Percentiles rank a stretch among this genome's conserved stretches.
Conservation (phyloP, 2,797 vertebrate species). For the Poecilia gillii region DNA sequence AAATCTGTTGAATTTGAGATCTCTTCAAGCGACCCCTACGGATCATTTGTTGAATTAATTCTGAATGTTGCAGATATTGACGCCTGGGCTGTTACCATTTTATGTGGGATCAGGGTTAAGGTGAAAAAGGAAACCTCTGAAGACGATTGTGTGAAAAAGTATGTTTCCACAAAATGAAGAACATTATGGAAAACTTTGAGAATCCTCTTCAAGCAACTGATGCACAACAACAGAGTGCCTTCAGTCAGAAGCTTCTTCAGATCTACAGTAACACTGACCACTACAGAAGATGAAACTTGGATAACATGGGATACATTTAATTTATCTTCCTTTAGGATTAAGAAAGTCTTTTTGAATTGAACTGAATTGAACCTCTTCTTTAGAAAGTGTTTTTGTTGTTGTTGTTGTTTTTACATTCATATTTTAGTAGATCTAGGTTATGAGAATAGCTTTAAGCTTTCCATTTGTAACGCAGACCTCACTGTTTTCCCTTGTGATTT, state of each 20-base stretch:
- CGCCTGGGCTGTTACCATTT: not conserved
- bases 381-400: too few relatives aligned
- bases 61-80: not conserved
- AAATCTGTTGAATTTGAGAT: not conserved
- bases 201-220: too few relatives aligned
- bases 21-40: not conserved
- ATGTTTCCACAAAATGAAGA: too few relatives aligned
- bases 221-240: too few relatives aligned
- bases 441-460: not conserved
- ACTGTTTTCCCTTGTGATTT: not conserved
- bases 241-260: too few relatives aligned
- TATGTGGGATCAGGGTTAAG: not conserved
- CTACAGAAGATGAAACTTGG: not conserved
- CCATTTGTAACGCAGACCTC: not conserved
- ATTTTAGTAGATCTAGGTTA: not conserved
- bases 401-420: not conserved
- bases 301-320: not conserved
- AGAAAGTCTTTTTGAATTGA: not conserved
- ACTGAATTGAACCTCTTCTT: not conserved
- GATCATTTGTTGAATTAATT: not conserved
- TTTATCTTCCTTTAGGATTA: not conserved
- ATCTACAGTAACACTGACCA: too few relatives aligned
- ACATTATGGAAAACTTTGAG: too few relatives aligned
- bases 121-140: not conserved
- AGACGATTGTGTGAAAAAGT: not conserved